These are phyloP conservation scores for Rhodophaea formosa DNA, from an alignment of 2,888 invertebrate species.

Conservation along the genomic window DNA sequence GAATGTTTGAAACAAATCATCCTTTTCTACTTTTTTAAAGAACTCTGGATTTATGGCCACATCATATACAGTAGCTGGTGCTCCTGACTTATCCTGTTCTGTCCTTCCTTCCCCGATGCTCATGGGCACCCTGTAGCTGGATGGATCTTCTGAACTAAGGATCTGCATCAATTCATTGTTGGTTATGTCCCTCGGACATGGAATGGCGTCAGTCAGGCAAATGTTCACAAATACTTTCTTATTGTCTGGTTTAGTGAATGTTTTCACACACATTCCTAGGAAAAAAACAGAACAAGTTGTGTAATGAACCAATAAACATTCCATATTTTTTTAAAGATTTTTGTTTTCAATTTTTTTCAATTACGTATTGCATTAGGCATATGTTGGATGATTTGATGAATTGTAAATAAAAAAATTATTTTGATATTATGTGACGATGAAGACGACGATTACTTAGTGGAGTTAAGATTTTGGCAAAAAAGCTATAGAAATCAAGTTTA, in stretches of 20 bases:
- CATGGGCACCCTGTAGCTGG: conserved; percentile 91
- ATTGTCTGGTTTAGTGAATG: conserved; percentile 82
- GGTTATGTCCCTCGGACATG: conserved; percentile 85
- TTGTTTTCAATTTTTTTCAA: no score
- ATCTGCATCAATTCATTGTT: conserved; percentile 86
- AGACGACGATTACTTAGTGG: no score
- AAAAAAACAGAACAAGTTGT: conserved; percentile 28
- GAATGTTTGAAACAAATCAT: conserved; percentile 88
- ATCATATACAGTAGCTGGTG: conserved; percentile 88
- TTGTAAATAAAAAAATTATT: no score
- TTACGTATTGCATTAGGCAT: no score
- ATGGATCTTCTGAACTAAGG: conserved; percentile 85
- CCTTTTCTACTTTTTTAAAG: conserved; percentile 86
- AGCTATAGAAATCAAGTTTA: no score
- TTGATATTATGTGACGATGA: no score
- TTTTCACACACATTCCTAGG: conserved; percentile 91
- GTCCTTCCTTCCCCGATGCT: conserved; percentile 91
- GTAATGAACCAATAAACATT: no score
- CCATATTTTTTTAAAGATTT: no score
- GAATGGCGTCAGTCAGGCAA: conserved; percentile 89
- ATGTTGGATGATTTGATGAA: no score
- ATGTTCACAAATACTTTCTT: conserved; percentile 93
- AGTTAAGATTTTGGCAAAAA: no score
- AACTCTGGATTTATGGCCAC: conserved; percentile 91
- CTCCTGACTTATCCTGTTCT: conserved; percentile 89